Evolutionary conservation across 2,797 vertebrate genomes (phyloP).

Genomic region (Tapirus indicus): DNA sequence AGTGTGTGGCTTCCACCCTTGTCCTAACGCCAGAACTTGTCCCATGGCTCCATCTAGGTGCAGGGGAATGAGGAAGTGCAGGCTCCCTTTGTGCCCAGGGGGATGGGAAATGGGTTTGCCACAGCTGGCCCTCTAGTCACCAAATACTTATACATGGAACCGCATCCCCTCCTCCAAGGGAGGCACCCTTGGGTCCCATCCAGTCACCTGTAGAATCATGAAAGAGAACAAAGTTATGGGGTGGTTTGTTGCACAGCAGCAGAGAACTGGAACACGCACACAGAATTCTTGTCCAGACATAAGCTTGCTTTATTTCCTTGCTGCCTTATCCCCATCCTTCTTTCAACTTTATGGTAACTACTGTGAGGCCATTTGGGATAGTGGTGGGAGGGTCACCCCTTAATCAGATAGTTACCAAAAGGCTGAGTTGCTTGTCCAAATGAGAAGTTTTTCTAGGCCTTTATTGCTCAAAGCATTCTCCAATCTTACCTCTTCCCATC

Average conservation of each 20-base stretch:
- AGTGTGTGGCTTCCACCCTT: background rate
- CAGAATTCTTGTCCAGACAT: background rate
- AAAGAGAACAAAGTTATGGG: background rate
- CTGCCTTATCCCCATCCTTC: rapidly evolving
- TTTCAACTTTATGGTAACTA: background rate
- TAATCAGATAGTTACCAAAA: background rate
- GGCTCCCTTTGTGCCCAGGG: background rate
- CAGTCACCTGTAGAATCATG: background rate
- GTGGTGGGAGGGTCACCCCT: no score
- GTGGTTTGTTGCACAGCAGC: background rate
- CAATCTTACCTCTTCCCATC: background rate
- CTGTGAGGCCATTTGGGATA: background rate
- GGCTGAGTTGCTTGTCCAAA: background rate
- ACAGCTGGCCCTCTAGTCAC: background rate
- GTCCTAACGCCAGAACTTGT: background rate
- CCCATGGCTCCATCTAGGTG: rapidly evolving
- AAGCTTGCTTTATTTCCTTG: background rate
- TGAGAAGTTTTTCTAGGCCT: background rate
- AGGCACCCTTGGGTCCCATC: background rate
- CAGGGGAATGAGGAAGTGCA: background rate
- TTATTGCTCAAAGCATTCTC: background rate
- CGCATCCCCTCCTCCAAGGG: no score
- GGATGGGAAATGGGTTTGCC: background rate
- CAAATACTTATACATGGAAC: background rate
- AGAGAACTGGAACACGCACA: background rate